Base-by-base conservation (phyloP, 2,888 invertebrate genomes). In the Plutella xylostella region DNA sequence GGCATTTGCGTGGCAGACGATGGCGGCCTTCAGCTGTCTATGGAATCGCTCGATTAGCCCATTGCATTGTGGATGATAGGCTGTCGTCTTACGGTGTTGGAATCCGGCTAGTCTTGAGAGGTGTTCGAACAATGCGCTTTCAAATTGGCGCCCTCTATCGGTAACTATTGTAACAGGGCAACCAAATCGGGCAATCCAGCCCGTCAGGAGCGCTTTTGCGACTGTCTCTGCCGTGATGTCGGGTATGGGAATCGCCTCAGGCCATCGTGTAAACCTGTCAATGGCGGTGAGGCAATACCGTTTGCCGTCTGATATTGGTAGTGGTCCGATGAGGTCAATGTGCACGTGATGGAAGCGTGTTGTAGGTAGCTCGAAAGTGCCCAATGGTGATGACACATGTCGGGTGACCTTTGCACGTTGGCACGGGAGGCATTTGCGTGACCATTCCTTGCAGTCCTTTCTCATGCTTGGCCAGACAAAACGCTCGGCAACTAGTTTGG, bases 11-110 rank as follows among this genome's bases (percentile, higher is more conserved):
- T 58, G 58, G 42, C 57, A 58, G 20, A 43, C 51, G 3, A 59
- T 56, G 0, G 75, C 63, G 1, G 68, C 55, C 77, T 76, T 15
- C n/a, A 74, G 51, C 3, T 61, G 57, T 2, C 74, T 51, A 49
- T 79, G 75, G 45, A 65, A 51, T 11, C 58, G 20, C 30, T 61
- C 57, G 1, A 60, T 44, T 1, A 58, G 37, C 0, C 58, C 58
- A 18, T 56, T 0, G n/a, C n/a, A n/a, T n/a, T n/a, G n/a, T n/a
- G n/a, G n/a, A n/a, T n/a, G n/a, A n/a, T n/a, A n/a, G n/a, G 57
- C 51, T 0, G 58, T 59, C 0, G 59, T 58, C 1, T 43, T 31
- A 0, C 45, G 41, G 14, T 53, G 58, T 1, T 45, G 33, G 2
- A 51, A 51, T 0, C 59, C 58, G 2, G 48, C 9, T 0, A 51